Conservation (phyloP, 2,797 vertebrate genomes). For the Rallus crepitans region DNA sequence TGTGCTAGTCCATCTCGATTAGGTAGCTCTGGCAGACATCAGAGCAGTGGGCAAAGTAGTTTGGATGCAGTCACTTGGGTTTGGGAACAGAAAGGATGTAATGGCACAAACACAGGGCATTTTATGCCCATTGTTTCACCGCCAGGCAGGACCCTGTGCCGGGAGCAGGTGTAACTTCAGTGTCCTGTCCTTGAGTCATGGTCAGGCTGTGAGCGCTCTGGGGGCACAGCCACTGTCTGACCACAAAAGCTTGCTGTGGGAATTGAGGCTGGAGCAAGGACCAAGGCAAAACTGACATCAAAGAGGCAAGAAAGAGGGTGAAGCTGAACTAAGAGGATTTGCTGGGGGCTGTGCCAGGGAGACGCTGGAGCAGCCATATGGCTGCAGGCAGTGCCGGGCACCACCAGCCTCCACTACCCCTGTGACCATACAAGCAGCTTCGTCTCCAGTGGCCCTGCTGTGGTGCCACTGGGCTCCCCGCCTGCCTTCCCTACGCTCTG, state of each 20-base stretch:
- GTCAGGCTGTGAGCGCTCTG: rapidly evolving
- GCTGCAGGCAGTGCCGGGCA: neutral
- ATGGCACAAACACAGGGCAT: rapidly evolving
- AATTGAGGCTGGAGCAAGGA: neutral
- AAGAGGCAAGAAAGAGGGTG: conserved; percentile 4
- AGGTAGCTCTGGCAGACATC: neutral
- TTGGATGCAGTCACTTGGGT: neutral
- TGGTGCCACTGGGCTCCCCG: neutral
- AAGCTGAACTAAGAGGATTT: conserved; percentile 72
- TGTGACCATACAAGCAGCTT: neutral
- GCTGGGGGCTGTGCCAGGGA: conserved; percentile 33
- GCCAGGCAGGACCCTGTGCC: neutral
- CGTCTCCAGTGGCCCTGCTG: neutral
- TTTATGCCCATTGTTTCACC: neutral
- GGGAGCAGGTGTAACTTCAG: rapidly evolving
- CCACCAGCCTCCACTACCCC: neutral
- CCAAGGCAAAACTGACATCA: neutral
- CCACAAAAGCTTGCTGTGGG: rapidly evolving
- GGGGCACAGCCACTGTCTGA: neutral
- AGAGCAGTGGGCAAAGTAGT: neutral
- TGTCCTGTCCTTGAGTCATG: neutral
- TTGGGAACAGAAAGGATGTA: neutral
- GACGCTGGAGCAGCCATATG: conserved; percentile 39
- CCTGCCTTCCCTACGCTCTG: neutral
- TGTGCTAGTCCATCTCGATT: rapidly evolving